Evolutionary conservation across 2,888 invertebrate genomes (phyloP).

Genomic region (Platycheirus albimanus): DNA sequence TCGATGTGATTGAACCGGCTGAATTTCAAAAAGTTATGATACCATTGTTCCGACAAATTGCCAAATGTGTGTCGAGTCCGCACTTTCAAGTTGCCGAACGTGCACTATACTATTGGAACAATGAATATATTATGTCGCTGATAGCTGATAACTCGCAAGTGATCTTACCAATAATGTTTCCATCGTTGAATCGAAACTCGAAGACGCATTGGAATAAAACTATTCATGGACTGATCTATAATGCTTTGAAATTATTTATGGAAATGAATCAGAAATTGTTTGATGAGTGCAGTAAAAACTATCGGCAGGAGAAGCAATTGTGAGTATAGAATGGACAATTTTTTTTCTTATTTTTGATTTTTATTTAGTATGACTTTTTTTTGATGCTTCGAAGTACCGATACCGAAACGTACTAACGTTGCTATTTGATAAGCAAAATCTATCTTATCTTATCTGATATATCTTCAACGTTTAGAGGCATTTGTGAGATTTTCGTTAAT

Average conservation of each 20-base stretch:
- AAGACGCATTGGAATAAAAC: conserved; percentile 99
- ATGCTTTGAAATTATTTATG: conserved; percentile 99
- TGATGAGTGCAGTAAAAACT: conserved; percentile 98
- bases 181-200: conserved; percentile 98
- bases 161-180: conserved; percentile 99
- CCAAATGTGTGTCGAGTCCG: conserved; percentile 99
- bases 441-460: too few relatives aligned
- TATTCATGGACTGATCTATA: conserved; percentile 99
- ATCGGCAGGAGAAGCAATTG: conserved; percentile 93
- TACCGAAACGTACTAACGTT: too few relatives aligned
- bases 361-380: too few relatives aligned
- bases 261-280: conserved; percentile 99
- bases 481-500: too few relatives aligned
- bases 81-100: conserved; percentile 99
- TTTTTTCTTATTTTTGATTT: not conserved
- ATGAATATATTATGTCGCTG: conserved; percentile 99
- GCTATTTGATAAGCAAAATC: too few relatives aligned
- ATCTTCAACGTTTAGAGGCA: too few relatives aligned
- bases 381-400: too few relatives aligned
- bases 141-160: conserved; percentile 99
- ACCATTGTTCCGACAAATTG: conserved; percentile 98
- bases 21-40: conserved; percentile 99
- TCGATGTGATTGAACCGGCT: conserved; percentile 99
- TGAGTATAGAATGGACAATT: conserved; percentile 82
- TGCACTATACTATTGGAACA: conserved; percentile 99